A percentile compares a stretch with the other conserved stretches of the same genome.
Conservation (phyloP, 2,888 invertebrate genomes). For the Noctua janthe region DNA sequence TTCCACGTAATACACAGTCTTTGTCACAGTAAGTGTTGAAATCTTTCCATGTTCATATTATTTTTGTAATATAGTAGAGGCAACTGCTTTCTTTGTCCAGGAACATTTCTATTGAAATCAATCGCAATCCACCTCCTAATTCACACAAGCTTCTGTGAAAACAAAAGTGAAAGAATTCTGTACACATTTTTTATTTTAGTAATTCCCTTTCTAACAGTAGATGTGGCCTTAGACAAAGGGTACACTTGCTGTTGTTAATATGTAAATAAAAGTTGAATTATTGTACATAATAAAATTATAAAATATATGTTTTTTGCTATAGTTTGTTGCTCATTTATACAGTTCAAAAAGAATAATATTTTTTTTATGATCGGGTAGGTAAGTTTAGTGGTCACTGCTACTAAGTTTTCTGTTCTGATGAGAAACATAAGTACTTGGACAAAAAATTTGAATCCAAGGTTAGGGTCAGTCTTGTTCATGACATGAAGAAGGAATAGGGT, state of each 20-base stretch:
- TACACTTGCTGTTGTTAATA: conserved; percentile 89
- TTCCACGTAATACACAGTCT: conserved; percentile 59
- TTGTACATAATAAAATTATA: conserved; percentile 90
- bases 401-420: conserved; percentile 43
- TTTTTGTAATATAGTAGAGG: conserved; percentile 75
- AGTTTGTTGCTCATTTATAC: conserved; percentile 73
- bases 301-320: conserved; percentile 90
- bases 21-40: conserved; percentile 76
- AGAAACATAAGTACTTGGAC: conserved; percentile 29
- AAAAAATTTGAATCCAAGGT: conserved; percentile 47
- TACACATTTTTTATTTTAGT: conserved; percentile 79
- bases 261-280: conserved; percentile 90
- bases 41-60: conserved; percentile 75
- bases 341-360: conserved; percentile 40
- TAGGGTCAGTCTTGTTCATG: conserved; percentile 53
- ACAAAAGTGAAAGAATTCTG: conserved; percentile 67
- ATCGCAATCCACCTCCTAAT: conserved; percentile 71
- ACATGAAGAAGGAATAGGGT: conserved; percentile 46
- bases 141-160: conserved; percentile 65
- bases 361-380: conserved; percentile 26
- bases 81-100: conserved; percentile 67
- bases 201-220: conserved; percentile 84
- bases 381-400: conserved; percentile 28
- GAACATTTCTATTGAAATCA: conserved; percentile 57
- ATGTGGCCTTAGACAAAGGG: conserved; percentile 84